A percentile compares a stretch with the other conserved stretches of the same genome.
phyloP scores from a whole-genome alignment of 2,888 invertebrate genomes.

The Epinotia nisella region DNA sequence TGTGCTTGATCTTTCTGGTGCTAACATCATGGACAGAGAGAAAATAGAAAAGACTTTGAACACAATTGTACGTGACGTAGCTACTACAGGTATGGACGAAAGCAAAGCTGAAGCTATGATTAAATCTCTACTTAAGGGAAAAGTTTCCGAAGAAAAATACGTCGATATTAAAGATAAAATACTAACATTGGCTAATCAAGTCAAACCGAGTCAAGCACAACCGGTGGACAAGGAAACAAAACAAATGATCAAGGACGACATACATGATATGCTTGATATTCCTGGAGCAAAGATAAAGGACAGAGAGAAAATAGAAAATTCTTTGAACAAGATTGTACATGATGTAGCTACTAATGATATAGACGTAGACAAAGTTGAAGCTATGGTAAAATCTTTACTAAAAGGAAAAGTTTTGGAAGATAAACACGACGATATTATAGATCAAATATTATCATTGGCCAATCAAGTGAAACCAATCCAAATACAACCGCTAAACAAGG shows the following conservation, averaged over 20 bases:
- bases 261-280: too few species aligned
- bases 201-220: background rate
- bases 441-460: background rate
- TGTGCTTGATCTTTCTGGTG: background rate
- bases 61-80: background rate
- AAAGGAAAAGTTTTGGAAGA: background rate
- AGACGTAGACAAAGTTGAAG: background rate
- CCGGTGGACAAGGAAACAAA: too few species aligned
- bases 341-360: background rate
- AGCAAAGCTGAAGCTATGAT: background rate
- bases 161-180: background rate
- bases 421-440: background rate
- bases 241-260: too few species aligned
- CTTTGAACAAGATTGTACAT: too few species aligned
- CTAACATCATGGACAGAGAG: background rate
- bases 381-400: background rate
- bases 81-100: background rate
- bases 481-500: background rate
- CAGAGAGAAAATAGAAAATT: too few species aligned
- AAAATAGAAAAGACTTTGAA: background rate
- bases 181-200: background rate
- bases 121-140: conserved; percentile 13
- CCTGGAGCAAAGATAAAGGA: too few species aligned
- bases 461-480: background rate
- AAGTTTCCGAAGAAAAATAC: background rate